A percentile compares a stretch with the other conserved stretches of the same genome.
Evolutionary conservation across 2,113 vertebrate genomes (phyloP).

Genomic region (Tachysurus fulvidraco): DNA sequence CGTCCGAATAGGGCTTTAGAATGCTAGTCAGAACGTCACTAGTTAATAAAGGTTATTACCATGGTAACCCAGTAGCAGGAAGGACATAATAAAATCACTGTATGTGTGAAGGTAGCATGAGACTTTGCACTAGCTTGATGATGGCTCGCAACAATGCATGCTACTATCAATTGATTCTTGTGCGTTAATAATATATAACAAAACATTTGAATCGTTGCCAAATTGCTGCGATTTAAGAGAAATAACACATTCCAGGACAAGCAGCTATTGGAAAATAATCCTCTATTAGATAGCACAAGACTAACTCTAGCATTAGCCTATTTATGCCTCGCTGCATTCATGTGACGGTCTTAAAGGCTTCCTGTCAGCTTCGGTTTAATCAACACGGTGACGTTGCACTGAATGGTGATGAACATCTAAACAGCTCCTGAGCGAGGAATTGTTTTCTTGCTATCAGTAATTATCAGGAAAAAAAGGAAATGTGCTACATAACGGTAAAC

Average conservation of each 20-base stretch:
- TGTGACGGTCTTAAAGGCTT: neutral
- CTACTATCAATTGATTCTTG: neutral
- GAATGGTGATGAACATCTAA: neutral
- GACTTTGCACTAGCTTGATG: too few species aligned
- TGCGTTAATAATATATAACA: neutral
- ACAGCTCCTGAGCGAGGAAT: neutral
- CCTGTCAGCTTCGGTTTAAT: neutral
- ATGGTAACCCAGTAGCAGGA: too few species aligned
- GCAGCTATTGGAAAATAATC: neutral
- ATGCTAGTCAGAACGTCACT: too few species aligned
- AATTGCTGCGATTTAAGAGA: neutral
- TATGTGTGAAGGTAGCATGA: too few species aligned
- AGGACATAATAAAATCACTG: too few species aligned
- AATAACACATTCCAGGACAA: neutral
- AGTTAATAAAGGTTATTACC: too few species aligned
- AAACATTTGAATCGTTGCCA: neutral
- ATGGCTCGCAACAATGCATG: neutral
- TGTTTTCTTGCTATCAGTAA: neutral
- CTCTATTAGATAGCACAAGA: neutral
- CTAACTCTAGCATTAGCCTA: neutral
- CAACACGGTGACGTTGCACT: neutral
- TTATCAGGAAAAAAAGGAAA: constrained; percentile 7
- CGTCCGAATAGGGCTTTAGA: too few species aligned
- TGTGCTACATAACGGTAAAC: constrained; percentile 8
- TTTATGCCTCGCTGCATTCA: neutral